These are phyloP conservation scores for Mystacornis crossleyi DNA, from an alignment of 2,113 vertebrate species.

Conservation along the genomic window DNA sequence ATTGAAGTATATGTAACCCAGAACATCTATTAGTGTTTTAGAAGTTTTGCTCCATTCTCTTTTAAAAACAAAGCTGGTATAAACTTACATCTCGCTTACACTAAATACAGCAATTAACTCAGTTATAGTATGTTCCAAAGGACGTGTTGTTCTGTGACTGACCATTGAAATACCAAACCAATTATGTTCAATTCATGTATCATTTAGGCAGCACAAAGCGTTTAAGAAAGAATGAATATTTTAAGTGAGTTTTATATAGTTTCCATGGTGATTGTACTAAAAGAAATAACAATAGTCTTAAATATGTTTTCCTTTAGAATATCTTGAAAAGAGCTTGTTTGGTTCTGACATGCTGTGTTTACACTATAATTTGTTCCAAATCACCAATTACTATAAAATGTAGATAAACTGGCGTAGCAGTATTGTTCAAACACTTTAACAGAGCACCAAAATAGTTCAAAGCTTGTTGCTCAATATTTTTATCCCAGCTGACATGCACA, in stretches of 20 bases:
- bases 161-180: constrained; percentile 36
- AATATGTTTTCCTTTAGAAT: constrained; percentile 9
- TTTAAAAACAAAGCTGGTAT: not conserved
- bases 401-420: not conserved
- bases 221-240: not conserved
- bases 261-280: constrained; percentile 48
- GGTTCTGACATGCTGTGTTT: constrained; percentile 26
- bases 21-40: not conserved
- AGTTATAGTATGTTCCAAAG: constrained; percentile 6
- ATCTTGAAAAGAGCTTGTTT: constrained; percentile 23
- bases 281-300: constrained; percentile 25
- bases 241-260: constrained; percentile 35
- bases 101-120: not conserved
- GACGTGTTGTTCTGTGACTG: not conserved
- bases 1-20: not conserved
- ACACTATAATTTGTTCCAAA: not conserved
- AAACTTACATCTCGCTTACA: not conserved
- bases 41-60: not conserved
- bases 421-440: constrained; percentile 1
- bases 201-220: not conserved
- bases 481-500: not conserved
- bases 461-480: constrained; percentile 39
- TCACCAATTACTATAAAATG: not conserved
- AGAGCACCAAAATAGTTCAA: constrained; percentile 55
- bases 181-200: not conserved